phyloP scores from a whole-genome alignment of 2,797 vertebrate genomes.

The Cebuella pygmaea region DNA sequence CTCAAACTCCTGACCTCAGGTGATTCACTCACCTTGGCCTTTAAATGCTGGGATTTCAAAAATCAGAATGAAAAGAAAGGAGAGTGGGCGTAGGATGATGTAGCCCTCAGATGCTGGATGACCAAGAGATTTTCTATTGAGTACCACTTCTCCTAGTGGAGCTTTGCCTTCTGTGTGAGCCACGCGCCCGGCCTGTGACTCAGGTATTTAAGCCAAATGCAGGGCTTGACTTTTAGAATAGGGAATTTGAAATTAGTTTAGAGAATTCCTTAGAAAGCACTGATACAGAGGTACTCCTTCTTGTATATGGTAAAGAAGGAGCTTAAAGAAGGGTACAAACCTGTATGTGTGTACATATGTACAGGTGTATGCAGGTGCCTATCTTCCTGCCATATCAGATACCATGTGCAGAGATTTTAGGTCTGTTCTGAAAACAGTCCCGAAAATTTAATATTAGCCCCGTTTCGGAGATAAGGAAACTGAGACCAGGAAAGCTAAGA shows the following conservation, averaged over 20 bases:
- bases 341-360: accelerated
- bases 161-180: not conserved
- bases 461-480: not conserved
- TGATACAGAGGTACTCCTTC: not conserved
- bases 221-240: not conserved
- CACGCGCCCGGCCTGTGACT: accelerated
- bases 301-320: not conserved
- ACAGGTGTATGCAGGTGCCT: no score
- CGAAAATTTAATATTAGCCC: not conserved
- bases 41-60: no score
- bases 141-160: no score
- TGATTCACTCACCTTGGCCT: no score
- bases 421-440: not conserved
- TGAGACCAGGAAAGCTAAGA: not conserved
- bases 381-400: not conserved
- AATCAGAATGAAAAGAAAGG: no score
- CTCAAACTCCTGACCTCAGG: no score
- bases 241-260: not conserved
- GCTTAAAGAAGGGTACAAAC: not conserved
- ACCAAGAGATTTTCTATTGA: no score
- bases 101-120: no score
- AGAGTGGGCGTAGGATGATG: no score
- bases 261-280: not conserved
- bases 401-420: not conserved
- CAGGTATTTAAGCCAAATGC: not conserved